Conservation (phyloP, 2,113 vertebrate genomes). For the Ardeotis arabs region DNA sequence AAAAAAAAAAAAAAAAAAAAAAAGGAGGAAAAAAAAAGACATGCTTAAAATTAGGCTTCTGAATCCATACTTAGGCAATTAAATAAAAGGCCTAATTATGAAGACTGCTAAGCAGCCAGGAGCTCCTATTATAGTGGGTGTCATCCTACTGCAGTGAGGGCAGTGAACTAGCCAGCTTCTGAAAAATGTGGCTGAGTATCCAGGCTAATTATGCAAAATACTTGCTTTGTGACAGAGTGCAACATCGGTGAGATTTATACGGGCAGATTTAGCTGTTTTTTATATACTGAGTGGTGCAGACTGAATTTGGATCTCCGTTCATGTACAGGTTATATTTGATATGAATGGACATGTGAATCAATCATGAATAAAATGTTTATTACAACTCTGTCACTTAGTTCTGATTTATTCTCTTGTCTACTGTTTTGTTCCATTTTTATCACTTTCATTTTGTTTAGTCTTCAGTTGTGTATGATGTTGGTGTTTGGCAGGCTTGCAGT, state of each 20-base stretch:
- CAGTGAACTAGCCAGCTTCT: slow-evolving; percentile 29
- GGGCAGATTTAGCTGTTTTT: slow-evolving; percentile 12
- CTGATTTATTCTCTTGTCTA: not conserved
- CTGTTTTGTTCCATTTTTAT: not conserved
- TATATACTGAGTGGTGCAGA: not conserved
- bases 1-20: no score
- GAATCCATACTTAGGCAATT: slow-evolving; percentile 10
- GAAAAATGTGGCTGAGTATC: slow-evolving; percentile 23
- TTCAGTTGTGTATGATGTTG: not conserved
- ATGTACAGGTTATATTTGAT: not conserved
- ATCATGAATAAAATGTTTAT: not conserved
- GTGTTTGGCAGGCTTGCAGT: not conserved
- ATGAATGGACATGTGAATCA: not conserved
- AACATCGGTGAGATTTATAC: slow-evolving; percentile 28
- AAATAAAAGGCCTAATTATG: slow-evolving; percentile 30
- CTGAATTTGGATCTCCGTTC: not conserved
- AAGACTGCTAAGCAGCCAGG: not conserved
- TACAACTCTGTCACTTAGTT: not conserved
- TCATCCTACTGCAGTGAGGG: slow-evolving; percentile 21
- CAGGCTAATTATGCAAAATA: slow-evolving; percentile 50
- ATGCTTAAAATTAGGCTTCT: slow-evolving; percentile 24
- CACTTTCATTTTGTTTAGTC: not conserved
- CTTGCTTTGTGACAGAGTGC: slow-evolving; percentile 11
- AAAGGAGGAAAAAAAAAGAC: no score
- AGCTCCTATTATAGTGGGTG: slow-evolving; percentile 7